Evolutionary conservation across 2,797 vertebrate genomes (phyloP), one percentile per base, ranked within the genome.

Genomic region (Pipistrellus kuhlii): DNA sequence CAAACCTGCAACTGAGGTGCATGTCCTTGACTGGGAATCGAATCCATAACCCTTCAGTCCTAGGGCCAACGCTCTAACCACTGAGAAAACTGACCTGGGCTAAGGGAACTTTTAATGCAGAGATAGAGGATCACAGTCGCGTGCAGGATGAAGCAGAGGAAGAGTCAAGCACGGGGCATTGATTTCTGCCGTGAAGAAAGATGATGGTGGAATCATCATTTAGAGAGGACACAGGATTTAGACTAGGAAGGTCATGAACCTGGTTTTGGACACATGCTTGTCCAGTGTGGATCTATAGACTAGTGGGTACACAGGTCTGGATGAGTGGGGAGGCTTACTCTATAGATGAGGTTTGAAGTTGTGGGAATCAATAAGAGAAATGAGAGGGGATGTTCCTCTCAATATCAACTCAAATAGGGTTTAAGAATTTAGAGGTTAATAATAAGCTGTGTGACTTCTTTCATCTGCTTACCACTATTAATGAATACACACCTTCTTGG

Each of bases 401-500:
- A 53, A 27, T 55, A 53, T 84, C 12, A 35, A 51, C 57, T 78
- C 51, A 38, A 57, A 44, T 10, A 83, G 72, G 27, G 55, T 25
- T 44, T 75, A 84, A 93, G 46, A 85, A 91, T 71, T 81, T 94
- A 21, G 44, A 75, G 27, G 27, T 59, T 85, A 81, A 57, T 80
- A 78, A 85, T 48, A 78, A 90, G 25, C 15, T 72, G 11, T 32
- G 35, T 5, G 3, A 77, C 20, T 80, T 53, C 86, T 96, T 90
- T 93, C 41, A 86, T 92, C 68, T 94, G 10, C 53, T 92, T 81
- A 68, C 48, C 32, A 84, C 44, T 59, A 9, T 64, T 95, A 93
- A 91, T 92, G 78, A 91, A 72, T 83, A 41, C 7, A 6, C 12
- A 72, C 11, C 10, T 32, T 27, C 68, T 62, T 76, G 84, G 38